phyloP scores from a whole-genome alignment of 1,140 invertebrate species.

The Aphaenogaster floridana region DNA sequence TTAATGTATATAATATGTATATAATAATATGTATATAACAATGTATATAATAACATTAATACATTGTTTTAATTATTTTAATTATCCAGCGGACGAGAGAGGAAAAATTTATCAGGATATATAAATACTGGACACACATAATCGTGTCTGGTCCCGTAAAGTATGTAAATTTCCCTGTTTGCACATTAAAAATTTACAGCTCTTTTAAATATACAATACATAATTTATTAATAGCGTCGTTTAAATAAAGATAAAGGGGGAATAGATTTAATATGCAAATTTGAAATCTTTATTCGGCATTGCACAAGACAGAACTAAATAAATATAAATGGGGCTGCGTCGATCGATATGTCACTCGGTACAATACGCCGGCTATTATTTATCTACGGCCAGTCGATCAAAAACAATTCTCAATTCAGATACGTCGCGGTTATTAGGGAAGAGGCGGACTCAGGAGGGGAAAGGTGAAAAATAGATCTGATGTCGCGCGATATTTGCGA shows the following conservation, averaged over 20 bases:
- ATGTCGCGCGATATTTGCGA: background rate
- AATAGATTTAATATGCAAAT: slow-evolving; percentile 8
- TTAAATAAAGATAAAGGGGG: background rate
- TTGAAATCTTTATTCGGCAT: slow-evolving; percentile 38
- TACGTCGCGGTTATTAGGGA: background rate
- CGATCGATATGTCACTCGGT: slow-evolving; percentile 38
- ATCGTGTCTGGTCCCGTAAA: background rate
- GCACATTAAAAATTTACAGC: background rate
- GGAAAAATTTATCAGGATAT: background rate
- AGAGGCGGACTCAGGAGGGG: too few species aligned
- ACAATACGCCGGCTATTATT: slow-evolving; percentile 40
- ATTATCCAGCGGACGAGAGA: background rate
- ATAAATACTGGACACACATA: background rate
- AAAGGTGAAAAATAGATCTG: slow-evolving; percentile 40
- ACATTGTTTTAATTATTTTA: background rate
- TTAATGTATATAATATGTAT: too few species aligned
- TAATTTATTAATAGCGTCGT: background rate
- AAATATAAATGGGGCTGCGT: slow-evolving; percentile 22
- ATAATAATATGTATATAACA: too few species aligned
- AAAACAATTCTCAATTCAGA: slow-evolving; percentile 31
- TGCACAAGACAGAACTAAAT: slow-evolving; percentile 13
- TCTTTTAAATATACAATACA: background rate
- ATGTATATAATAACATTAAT: too few species aligned
- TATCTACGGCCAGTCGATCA: slow-evolving; percentile 36
- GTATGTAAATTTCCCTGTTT: background rate